Base-by-base conservation (phyloP, 2,797 vertebrate species). In the Vipera ursinii region DNA sequence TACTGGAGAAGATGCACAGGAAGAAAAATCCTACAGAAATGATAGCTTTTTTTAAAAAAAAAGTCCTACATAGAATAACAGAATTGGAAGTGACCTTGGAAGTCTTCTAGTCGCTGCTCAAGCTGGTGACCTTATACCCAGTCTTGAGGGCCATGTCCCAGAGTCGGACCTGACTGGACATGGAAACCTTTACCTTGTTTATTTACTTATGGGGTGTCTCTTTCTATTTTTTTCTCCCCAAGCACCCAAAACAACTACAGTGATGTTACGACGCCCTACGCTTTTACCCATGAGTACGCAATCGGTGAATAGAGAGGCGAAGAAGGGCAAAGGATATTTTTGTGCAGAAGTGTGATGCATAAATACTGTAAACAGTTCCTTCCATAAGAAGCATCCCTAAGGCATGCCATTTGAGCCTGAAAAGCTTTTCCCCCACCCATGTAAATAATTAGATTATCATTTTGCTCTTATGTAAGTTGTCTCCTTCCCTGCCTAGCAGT, bases 381-480 rank as follows among this genome's bases (percentile, higher is more conserved):
- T 82, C 12, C 6, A 2, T 55, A 61, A 89, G 56, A 88, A 38
- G 56, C 38, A 57, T 90, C 88, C 82, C 51, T 61, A 22, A 57
- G 88, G 59, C 48, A 89, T 63, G 24, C 17, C 15, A 51, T 56
- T 85, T 86, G 85, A 93, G 51, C 60, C 17, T 57, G 14, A 28
- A 63, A 91, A 91, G 69, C n/a, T 56, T 53, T 82, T 82, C 53
- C 53, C 53, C 6, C 53, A 4, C 26, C 82, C 28, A 73, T 78
- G 44, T 60, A 91, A 88, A 93, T 91, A 63, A 48, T 32, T 89
- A 63, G 73, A 88, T 89, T 89, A 63, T 51, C 32, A 57, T 85
- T 91, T 48, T 10, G 26, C 56, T 93, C 78, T 57, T 59, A 90
- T 15, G n/a, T 26, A 24, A 59, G 20, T 91, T 59, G 26, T 88